These are phyloP conservation scores for Sebastes oblongus DNA, from an alignment of 2,797 vertebrate genomes.

Conservation along the genomic window DNA sequence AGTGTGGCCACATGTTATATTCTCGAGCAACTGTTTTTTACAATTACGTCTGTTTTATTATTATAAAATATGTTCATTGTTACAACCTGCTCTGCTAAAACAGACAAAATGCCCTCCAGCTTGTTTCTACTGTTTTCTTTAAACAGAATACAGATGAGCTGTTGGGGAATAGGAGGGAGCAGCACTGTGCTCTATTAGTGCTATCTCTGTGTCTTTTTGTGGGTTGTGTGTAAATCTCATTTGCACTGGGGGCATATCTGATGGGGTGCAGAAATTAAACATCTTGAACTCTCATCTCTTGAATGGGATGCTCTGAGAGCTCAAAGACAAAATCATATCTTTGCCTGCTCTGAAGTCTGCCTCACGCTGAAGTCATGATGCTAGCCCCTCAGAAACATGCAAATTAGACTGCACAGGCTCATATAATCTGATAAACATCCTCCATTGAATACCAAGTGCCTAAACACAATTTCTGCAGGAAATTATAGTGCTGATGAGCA, in stretches of 20 bases:
- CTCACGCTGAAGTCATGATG: slow-evolving; percentile 52
- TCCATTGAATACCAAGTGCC: slow-evolving; percentile 73
- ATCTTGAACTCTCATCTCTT: slow-evolving; percentile 43
- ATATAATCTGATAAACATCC: slow-evolving; percentile 75
- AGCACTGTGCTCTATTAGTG: slow-evolving; percentile 32
- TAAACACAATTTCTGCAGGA: slow-evolving; percentile 73
- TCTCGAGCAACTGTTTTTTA: neutral
- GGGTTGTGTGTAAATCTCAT: slow-evolving; percentile 59
- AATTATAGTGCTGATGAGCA: slow-evolving; percentile 73
- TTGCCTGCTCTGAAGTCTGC: slow-evolving; percentile 1
- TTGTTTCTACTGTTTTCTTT: slow-evolving; percentile 28
- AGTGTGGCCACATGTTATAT: neutral
- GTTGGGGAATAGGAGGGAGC: slow-evolving; percentile 10
- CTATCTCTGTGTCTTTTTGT: slow-evolving; percentile 47
- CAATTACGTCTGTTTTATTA: neutral
- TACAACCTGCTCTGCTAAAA: slow-evolving; percentile 17
- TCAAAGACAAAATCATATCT: slow-evolving; percentile 57
- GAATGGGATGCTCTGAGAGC: slow-evolving; percentile 29
- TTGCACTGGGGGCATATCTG: slow-evolving; percentile 47
- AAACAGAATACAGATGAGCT: slow-evolving; percentile 47
- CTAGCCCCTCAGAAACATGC: slow-evolving; percentile 63
- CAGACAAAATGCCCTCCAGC: slow-evolving; percentile 18
- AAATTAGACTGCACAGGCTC: slow-evolving; percentile 74
- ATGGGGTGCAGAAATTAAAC: slow-evolving; percentile 47
- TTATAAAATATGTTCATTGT: neutral